Evolutionary conservation across 1,140 invertebrate genomes (phyloP), one percentile per base, ranked within the genome.

Genomic region (Saccostrea echinata): DNA sequence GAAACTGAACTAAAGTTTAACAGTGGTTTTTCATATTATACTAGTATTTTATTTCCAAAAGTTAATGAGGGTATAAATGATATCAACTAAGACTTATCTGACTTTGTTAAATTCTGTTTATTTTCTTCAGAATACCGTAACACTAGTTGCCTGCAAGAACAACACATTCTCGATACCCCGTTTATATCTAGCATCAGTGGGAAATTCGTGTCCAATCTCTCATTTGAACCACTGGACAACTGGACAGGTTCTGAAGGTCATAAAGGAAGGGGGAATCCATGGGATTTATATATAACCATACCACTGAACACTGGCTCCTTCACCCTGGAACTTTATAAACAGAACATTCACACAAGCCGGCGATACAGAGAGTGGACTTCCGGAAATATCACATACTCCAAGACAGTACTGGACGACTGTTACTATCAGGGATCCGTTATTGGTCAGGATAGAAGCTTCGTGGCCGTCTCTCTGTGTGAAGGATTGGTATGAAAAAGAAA

Each of bases 391-490:
- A 92, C 92, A 6, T 87, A 89, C 16, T 86, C 86, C 0, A 64
- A 90, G 24, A 53, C 24, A 33, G 76, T 88, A 35, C 61, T 87
- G 4, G 86, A 89, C 11, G 86, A 55, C 3, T 91, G 91, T 83
- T 91, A 89, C 51, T 91, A 92, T 53, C 88, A 91, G n/a, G 91
- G 92, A 30, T 89, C 83, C 57, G 83, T 92, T 43, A 71, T 85
- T 76, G 85, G 85, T 27, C 85, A 90, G 1, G 24, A 27, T 4
- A 68, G 64, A 12, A 92, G 91, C 16, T 85, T 88, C 84, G 90
- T 64, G 9, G 91, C 91, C 30, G 52, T 93, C 0, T 90, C 90
- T 6, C 64, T 91, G 0, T 92, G 91, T 88, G 51, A 86, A 11
- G 90, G 90, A 12, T n/a, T 92, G 89, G 92, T 92, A 89, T 82